Evolutionary conservation across 1,140 invertebrate species (phyloP), one percentile per base, ranked within the genome.

Genomic region (Capitella teleta): DNA sequence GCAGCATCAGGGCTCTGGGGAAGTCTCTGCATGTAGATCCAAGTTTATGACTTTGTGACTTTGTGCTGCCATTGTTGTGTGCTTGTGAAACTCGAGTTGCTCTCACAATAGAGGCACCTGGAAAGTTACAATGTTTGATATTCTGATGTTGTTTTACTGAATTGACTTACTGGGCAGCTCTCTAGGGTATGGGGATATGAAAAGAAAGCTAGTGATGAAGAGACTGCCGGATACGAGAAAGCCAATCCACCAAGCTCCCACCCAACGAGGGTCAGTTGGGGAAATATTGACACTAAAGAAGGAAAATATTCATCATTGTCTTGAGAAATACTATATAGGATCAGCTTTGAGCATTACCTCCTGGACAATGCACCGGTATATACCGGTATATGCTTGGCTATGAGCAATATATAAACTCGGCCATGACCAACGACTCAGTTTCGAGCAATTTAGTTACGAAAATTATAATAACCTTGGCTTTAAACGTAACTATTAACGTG

Each of bases 211-310:
- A 16, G 18, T 21, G 10, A 41, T 19, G 8, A 10, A 8, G 6
- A 21, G 8, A 6, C 8, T 41, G 6, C 38, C 38, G 18, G 12
- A 10, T 8, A 25, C 44, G 6, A 46, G 8, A 25, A 32, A 46
- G 8, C 44, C 44, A 16, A 46, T 8, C 44, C 44, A 46, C 44
- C 44, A 46, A 14, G 44, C 44, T 8, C 44, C 44, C 23, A 46
- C 44, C 23, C 8, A 46, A 5, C 30, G 44, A 30, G 44, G 44
- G 18, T 46, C 44, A n/a, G 14, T 25, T 14, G 24, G 44, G 12
- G 14, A 10, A n/a, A 46, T n/a, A 6, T 30, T 25, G 16, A 38
- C 18, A 25, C 24, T 26, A n/a, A 38, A 38, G n/a, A 10, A 32
- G n/a, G n/a, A n/a, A n/a, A n/a, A n/a, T n/a, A n/a, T n/a, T n/a